Evolutionary conservation across 2,797 vertebrate species (phyloP), one percentile per base, ranked within the genome.

Genomic region (Cossypha polioptera): DNA sequence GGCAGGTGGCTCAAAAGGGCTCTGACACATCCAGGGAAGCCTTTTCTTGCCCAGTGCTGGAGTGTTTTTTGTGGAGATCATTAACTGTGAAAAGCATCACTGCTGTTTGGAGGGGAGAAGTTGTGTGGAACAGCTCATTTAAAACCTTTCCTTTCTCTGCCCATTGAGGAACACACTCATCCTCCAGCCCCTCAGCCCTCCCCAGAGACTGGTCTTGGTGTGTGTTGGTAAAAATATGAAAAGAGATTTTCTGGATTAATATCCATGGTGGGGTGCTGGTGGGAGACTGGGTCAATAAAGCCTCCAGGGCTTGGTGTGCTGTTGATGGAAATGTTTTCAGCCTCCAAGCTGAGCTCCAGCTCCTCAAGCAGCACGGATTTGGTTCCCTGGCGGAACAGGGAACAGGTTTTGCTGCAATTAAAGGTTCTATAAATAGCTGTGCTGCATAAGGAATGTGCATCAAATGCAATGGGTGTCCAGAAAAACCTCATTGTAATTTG

Each of bases 91-190:
- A 82, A 65, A 68, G 45, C 83, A 58, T 58, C n/a, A 3, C 19
- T 47, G 16, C 9, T 77, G 22, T 17, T 12, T 35, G 25, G 5
- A 33, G 7, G 42, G 40, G 10, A n/a, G 68, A 59, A 74, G 31
- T 10, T 72, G 36, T 58, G 54, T n/a, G 72, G 20, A 35, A 26
- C 7, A 40, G 21, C 26, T 76, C 5, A 19, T 83, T 87, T 54
- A 31, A 92, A 90, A 11, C 48, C 48, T 13, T 82, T 53, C 10
- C 21, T 59, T 76, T 47, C 10, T 10, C 16, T 16, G 2, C 4
- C 0, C 25, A 3, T 25, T 43, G 45, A 62, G 33, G 36, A 59
- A 6, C 10, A 47, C 22, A 35, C 24, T 8, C 8, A 0, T 66
- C 73, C 53, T 29, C 35, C 42, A 65, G 16, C 54, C 40, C 50